Evolutionary conservation across 1,140 invertebrate species (phyloP), one percentile per base, ranked within the genome.

Genomic region (Hermatobates lingyangjiaoensis): DNA sequence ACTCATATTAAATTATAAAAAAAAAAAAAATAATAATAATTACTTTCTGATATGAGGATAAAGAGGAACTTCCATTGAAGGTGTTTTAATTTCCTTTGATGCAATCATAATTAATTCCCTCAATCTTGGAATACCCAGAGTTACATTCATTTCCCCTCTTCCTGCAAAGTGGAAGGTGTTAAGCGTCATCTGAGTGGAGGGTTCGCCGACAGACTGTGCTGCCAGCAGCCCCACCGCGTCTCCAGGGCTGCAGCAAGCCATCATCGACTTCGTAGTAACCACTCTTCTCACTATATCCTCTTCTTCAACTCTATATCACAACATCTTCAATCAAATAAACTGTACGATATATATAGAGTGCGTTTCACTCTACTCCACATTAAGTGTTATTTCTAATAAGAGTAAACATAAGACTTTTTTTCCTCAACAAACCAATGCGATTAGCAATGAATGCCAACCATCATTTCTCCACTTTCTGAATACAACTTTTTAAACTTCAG

Each of bases 91-190:
- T 44, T 70, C 72, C 14, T 77, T 79, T 1, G 87, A 87, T 0
- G 91, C 92, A 57, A 87, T 83, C 90, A 98, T 96, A 0, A 99
- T 69, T 56, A 99, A 94, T 75, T 99, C 96, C 61, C 92, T 71
- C 1, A 99, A 69, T 59, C 95, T 76, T 0, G 94, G 95, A 58
- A 98, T 97, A 75, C 89, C 94, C 1, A 98, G 71, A 0, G 96
- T 99, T 0, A 99, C 93, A 67, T 99, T 99, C 92, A 98, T 98
- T 68, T 98, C 96, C 74, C 94, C 93, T 70, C 92, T 79, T 66
- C 96, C 96, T 59, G 96, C 95, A 71, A 98, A 98, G 65, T 99
- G 96, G 68, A 99, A 99, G 28, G 96, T 99, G 62, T 99, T 99
- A 55, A 99, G 66, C 59, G 96, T 99, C 95, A 99, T 98, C 71